Evolutionary conservation across 2,888 invertebrate species (phyloP).

Genomic region (Eupithecia abbreviata): DNA sequence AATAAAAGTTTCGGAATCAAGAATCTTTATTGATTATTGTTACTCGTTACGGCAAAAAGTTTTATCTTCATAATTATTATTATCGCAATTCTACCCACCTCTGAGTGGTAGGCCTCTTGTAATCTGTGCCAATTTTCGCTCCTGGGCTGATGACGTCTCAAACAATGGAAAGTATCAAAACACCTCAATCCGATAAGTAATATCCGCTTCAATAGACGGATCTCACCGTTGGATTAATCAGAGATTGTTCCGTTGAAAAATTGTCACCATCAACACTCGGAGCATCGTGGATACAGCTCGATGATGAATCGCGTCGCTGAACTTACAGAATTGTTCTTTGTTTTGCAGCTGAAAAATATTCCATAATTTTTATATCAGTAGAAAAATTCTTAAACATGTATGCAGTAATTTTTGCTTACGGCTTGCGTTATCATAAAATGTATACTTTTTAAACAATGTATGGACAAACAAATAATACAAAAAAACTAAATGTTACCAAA

Average conservation of each 20-base stretch:
- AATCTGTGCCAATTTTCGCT: neutral
- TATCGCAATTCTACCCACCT: neutral
- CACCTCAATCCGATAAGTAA: conserved; percentile 40
- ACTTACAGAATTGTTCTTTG: conserved; percentile 44
- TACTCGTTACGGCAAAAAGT: neutral
- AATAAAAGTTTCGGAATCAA: neutral
- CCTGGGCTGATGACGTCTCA: neutral
- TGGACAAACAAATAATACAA: no score
- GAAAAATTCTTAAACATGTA: neutral
- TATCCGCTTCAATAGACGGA: conserved; percentile 66
- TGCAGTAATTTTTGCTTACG: no score
- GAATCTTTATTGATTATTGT: neutral
- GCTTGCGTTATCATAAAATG: no score
- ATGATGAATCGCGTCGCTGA: conserved; percentile 70
- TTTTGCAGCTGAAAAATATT: conserved; percentile 11
- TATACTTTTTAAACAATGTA: no score
- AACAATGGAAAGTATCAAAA: conserved; percentile 60
- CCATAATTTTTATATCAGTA: neutral
- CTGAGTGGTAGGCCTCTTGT: no score
- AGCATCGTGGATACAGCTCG: conserved; percentile 59
- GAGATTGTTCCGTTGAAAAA: conserved; percentile 79
- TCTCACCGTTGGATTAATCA: conserved; percentile 79
- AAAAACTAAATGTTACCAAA: no score
- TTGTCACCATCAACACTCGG: conserved; percentile 76
- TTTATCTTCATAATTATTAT: neutral